Evolutionary conservation across 2,888 invertebrate genomes (phyloP), one percentile per base, ranked within the genome.

Genomic region (Carcina quercana): DNA sequence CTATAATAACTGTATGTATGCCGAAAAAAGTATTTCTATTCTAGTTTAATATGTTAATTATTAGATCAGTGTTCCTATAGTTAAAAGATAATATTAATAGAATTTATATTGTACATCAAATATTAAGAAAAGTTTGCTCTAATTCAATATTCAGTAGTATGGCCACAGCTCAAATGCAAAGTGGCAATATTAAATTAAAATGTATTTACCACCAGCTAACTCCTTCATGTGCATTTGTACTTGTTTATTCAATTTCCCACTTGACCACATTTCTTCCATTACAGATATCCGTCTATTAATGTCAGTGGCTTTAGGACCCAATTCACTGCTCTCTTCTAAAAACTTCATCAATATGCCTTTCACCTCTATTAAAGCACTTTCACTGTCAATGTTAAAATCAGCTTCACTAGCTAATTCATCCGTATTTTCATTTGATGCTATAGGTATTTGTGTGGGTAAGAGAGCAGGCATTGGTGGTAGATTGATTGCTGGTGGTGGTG

Each of bases 261-360:
- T 83, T 3, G 45, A 44, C 88, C 89, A 89, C 83, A 86, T 85
- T 8, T 72, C 70, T 50, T 85, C 86, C 86, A 89, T 85, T 2
- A 76, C 54, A 33, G 60, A 64, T 42, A 89, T 61, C 57, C 87
- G 76, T 47, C 79, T 86, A 47, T 60, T 76, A 13, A 89, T 83
- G 47, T 87, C 87, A 45, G 78, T 79, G 13, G 70, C 57, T 59
- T 84, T 85, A 12, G 67, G 40, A 6, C 76, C 76, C 32, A 84
- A 47, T 45, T 79, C 85, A 36, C 50, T 66, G 38, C 72, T 76
- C 13, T 43, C 57, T 3, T 76, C 70, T 32, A 84, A 50, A 29
- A 78, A 53, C 5, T 57, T 36, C 17, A 71, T 34, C 25, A 83
- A 48, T 42, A 75, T 68, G 12, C 39, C 49, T 45, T 64, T 76